Evolutionary conservation across 2,888 invertebrate species (phyloP).

Genomic region (Campaea margaritaria): DNA sequence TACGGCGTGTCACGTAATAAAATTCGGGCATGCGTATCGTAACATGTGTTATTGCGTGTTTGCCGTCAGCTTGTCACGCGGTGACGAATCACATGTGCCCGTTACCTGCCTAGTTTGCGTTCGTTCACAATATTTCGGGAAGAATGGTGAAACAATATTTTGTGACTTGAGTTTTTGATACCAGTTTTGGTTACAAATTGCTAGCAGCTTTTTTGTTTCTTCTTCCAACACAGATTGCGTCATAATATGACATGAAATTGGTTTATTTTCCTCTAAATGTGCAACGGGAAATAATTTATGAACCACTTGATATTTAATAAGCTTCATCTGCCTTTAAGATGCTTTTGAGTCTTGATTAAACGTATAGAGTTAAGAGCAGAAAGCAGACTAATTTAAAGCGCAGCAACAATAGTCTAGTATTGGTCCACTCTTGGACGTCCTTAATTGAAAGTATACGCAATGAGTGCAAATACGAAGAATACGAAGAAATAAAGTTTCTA

Average conservation of each 20-base stretch:
- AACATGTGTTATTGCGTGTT: slow-evolving; percentile 63
- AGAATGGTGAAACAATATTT: slow-evolving; percentile 24
- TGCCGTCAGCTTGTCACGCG: slow-evolving; percentile 55
- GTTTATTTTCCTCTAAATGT: too few relatives aligned
- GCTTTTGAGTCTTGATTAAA: too few relatives aligned
- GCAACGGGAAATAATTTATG: too few relatives aligned
- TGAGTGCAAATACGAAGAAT: slow-evolving; percentile 21
- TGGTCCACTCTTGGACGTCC: slow-evolving; percentile 6
- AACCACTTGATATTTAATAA: too few relatives aligned
- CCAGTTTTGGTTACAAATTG: slow-evolving; percentile 5
- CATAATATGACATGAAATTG: too few relatives aligned
- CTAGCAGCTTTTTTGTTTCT: not conserved
- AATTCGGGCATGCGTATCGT: slow-evolving; percentile 55
- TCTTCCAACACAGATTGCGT: too few relatives aligned
- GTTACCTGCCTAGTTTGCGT: slow-evolving; percentile 44
- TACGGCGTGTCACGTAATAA: slow-evolving; percentile 52
- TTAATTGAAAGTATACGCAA: slow-evolving; percentile 28
- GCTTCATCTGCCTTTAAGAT: too few relatives aligned
- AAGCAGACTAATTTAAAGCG: not conserved
- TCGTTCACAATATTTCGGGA: slow-evolving; percentile 38
- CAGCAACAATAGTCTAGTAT: slow-evolving; percentile 11
- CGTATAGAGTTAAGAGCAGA: too few relatives aligned
- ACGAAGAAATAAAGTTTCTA: slow-evolving; percentile 32
- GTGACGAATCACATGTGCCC: slow-evolving; percentile 56
- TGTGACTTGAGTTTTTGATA: slow-evolving; percentile 10